phyloP scores from a whole-genome alignment of 2,113 vertebrate species.

The Thalassoma bifasciatum region DNA sequence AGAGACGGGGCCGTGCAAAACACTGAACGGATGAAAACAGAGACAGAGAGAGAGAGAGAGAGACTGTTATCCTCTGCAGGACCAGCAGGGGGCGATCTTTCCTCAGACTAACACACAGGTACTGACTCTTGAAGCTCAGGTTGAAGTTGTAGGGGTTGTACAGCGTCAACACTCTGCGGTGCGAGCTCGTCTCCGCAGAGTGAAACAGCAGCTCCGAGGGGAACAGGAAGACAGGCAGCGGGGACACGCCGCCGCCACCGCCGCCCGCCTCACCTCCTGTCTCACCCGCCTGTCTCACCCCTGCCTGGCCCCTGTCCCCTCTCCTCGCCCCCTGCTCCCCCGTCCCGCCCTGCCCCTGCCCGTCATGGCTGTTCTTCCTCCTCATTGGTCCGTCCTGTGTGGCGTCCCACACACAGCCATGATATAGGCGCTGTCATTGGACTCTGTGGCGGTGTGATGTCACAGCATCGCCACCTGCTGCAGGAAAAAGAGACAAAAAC shows the following conservation, averaged over 20 bases:
- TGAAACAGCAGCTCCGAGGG: slow-evolving; percentile 30
- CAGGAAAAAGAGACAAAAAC: not conserved
- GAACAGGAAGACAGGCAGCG: slow-evolving; percentile 52
- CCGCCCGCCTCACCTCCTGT: not conserved
- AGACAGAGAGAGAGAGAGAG: not conserved
- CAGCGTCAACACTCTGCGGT: slow-evolving; percentile 30
- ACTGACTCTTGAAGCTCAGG: slow-evolving; percentile 45
- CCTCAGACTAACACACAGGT: not conserved
- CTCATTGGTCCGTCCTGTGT: slow-evolving; percentile 31
- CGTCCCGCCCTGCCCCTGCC: not conserved
- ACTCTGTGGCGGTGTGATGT: slow-evolving; percentile 2
- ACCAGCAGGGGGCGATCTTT: not conserved
- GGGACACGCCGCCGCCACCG: not conserved
- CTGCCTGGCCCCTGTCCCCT: not conserved
- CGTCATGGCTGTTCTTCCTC: slow-evolving; percentile 22
- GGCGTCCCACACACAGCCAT: slow-evolving; percentile 10
- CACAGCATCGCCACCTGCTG: slow-evolving; percentile 24
- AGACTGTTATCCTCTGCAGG: not conserved
- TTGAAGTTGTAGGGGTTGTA: slow-evolving; percentile 57
- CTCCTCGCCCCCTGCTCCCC: not conserved
- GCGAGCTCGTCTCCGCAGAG: slow-evolving; percentile 12
- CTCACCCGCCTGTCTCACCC: not conserved
- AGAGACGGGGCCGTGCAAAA: slow-evolving; percentile 41
- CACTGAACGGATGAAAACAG: slow-evolving; percentile 24
- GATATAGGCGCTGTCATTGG: slow-evolving; percentile 51